Conservation (phyloP, 2,113 vertebrate species). For the Erpornis zantholeuca region DNA sequence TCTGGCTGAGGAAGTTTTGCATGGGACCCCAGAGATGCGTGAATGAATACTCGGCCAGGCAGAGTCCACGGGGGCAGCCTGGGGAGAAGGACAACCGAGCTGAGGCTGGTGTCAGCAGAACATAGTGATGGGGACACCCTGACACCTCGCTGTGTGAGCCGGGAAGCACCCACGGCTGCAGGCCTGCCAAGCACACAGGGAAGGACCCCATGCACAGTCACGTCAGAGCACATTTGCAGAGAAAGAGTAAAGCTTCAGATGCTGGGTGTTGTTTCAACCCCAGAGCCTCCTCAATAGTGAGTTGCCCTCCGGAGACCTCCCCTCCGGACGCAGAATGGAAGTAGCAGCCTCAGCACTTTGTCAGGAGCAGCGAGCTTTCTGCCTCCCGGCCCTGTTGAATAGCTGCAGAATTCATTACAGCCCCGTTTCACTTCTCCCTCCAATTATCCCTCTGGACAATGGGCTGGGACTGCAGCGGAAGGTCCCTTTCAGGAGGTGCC, state of each 20-base stretch:
- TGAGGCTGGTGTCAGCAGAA: background rate
- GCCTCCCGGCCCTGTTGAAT: constrained; percentile 67
- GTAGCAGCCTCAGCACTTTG: constrained; percentile 74
- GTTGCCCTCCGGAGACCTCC: background rate
- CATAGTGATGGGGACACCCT: background rate
- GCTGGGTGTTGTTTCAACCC: constrained; percentile 9
- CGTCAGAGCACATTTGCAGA: background rate
- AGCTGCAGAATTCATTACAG: constrained; percentile 74
- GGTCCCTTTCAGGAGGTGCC: constrained; percentile 27
- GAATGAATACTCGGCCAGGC: background rate
- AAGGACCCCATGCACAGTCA: background rate
- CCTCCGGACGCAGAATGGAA: background rate
- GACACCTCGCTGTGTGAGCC: background rate
- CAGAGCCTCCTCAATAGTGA: background rate
- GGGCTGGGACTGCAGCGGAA: background rate
- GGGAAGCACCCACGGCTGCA: background rate
- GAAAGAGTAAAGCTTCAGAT: constrained; percentile 3
- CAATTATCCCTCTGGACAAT: background rate
- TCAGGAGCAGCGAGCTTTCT: constrained; percentile 57
- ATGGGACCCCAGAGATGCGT: rapidly evolving
- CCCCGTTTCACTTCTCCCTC: constrained; percentile 28
- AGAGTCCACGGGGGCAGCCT: background rate
- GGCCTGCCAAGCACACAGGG: background rate
- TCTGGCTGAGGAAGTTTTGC: background rate
- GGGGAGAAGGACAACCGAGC: background rate